phyloP scores from a whole-genome alignment of 2,113 vertebrate species.

The Microtus pennsylvanicus region DNA sequence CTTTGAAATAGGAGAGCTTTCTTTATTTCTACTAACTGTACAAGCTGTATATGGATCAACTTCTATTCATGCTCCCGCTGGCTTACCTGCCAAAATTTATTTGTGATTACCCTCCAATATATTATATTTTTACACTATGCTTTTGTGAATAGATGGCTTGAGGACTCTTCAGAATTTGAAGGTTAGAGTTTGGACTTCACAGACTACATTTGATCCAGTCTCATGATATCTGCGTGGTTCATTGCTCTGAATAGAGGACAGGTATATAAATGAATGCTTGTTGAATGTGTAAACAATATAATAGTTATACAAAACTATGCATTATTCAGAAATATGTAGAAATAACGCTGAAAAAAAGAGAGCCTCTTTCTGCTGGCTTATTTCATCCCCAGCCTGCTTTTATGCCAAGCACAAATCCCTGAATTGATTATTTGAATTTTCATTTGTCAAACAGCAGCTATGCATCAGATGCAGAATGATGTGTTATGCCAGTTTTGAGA shows the following conservation, averaged over 20 bases:
- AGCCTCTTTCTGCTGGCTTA: background rate
- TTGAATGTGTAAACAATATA: constrained; percentile 1
- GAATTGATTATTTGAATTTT: constrained; percentile 48
- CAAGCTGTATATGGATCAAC: background rate
- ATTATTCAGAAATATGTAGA: background rate
- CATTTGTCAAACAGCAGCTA: constrained; percentile 12
- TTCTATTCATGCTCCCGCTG: background rate
- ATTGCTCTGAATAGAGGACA: background rate
- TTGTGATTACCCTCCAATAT: background rate
- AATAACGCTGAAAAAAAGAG: background rate
- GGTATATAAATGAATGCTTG: background rate
- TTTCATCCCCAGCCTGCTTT: constrained; percentile 1
- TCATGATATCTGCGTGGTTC: background rate
- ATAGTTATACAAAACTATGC: background rate
- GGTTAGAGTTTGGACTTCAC: background rate
- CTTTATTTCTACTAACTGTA: background rate
- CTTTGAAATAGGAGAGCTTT: background rate
- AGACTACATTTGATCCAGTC: background rate
- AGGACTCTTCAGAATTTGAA: background rate
- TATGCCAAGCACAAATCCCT: constrained; percentile 14
- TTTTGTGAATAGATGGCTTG: background rate
- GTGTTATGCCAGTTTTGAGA: constrained; percentile 45
- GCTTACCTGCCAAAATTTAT: background rate
- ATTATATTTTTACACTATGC: background rate
- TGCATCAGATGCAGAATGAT: constrained; percentile 20